Evolutionary conservation across 2,888 invertebrate genomes (phyloP).

Genomic region (Sinotaia quadrata): DNA sequence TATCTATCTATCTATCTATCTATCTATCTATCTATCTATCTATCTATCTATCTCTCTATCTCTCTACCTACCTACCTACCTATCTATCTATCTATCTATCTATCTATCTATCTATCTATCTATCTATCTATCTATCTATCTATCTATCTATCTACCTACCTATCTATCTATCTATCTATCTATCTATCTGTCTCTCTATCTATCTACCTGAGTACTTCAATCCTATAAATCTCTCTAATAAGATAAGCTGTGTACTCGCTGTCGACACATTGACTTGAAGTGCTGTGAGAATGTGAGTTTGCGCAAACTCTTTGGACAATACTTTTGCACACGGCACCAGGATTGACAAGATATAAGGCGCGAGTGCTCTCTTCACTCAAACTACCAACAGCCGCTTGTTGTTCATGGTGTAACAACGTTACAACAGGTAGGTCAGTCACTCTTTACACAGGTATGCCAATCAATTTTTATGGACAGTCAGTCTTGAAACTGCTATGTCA

Average conservation of each 20-base stretch:
- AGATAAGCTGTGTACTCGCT: background rate
- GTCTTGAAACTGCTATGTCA: too few species aligned
- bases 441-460: too few species aligned
- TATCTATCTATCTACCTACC: background rate
- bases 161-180: background rate
- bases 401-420: too few species aligned
- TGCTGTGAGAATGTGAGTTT: too few species aligned
- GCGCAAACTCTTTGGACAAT: too few species aligned
- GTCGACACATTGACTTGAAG: too few species aligned
- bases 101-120: background rate
- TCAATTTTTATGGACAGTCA: too few species aligned
- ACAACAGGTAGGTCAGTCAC: too few species aligned
- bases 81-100: background rate
- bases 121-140: background rate
- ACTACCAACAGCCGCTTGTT: too few species aligned
- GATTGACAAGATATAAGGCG: too few species aligned
- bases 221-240: background rate
- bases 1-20: slow-evolving; percentile 3
- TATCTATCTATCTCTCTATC: background rate
- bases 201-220: background rate
- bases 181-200: background rate
- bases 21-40: slow-evolving; percentile 12
- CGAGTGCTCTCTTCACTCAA: too few species aligned
- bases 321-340: too few species aligned
- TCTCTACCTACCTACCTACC: background rate